These are phyloP conservation scores for Sander vitreus DNA, from an alignment of 2,113 vertebrate genomes.

Conservation along the genomic window DNA sequence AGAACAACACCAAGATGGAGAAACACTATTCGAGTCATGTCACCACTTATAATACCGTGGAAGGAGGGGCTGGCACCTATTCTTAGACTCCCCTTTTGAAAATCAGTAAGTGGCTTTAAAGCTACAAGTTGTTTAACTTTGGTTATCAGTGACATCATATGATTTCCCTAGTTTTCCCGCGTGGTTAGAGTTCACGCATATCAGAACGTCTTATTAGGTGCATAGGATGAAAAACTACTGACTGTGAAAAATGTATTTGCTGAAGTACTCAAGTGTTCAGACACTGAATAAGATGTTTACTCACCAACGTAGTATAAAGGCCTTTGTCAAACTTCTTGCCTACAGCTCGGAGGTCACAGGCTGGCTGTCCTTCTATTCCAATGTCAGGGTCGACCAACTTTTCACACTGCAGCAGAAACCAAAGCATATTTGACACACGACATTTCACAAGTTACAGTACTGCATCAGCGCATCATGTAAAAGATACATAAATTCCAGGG, in stretches of 20 bases:
- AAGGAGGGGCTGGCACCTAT: too few relatives aligned
- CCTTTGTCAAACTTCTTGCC: conserved; percentile 90
- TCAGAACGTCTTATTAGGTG: neutral
- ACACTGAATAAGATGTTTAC: conserved; percentile 36
- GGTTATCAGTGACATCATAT: neutral
- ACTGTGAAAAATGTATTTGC: neutral
- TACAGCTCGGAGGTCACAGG: conserved; percentile 89
- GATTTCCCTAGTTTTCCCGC: neutral
- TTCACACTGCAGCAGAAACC: conserved; percentile 81
- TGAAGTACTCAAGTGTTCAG: neutral
- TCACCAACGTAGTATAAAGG: conserved; percentile 90
- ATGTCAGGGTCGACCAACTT: conserved; percentile 71
- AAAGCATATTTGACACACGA: neutral
- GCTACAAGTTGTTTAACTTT: neutral
- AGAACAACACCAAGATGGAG: neutral
- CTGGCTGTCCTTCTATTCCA: conserved; percentile 72
- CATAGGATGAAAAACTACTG: neutral
- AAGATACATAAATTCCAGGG: neutral
- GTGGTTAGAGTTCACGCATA: too few relatives aligned
- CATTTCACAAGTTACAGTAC: neutral
- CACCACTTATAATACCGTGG: too few relatives aligned
- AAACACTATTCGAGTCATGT: neutral
- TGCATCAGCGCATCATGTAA: neutral
- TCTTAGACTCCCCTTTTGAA: too few relatives aligned
- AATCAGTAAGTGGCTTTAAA: neutral